Base-by-base conservation (phyloP, 2,113 vertebrate genomes). In the Atherinomorus stipes region DNA sequence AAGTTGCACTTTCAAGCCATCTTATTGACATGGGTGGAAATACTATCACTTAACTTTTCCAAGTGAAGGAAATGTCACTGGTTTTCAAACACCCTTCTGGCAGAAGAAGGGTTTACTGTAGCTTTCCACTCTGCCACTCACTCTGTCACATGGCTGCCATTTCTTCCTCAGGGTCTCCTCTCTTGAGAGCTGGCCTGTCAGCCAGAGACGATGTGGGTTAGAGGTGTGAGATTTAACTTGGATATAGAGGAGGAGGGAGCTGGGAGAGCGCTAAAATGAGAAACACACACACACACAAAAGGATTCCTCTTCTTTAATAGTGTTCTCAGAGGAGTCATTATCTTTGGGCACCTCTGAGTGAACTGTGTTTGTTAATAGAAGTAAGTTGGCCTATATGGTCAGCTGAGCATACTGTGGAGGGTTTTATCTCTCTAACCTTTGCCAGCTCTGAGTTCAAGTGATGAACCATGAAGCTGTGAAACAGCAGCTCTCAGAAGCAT, bases 51-150 rank as follows among this genome's bases (percentile, higher is more conserved):
- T 18, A 37, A 22, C 28, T 58, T 85, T 63, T 77, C 34, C 59
- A 23, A 26, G 56, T 56, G 68, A 42, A 37, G 37, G 40, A 69
- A 67, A 71, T 45, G 57, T 71, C 31, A 58, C 40, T 51, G 62
- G 34, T 59, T 80, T 85, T 80, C 64, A 72, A 83, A 49, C 74
- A 22, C 21, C 47, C 75, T 67, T 34, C 69, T 80, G 79, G 77
- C 83, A 76, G 63, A 70, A 64, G 62, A 78, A 81, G 70, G 77
- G 76, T 74, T 47, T 69, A 58, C 53, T 34, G 64, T 71, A 80
- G 70, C 77, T 86, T 86, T 90, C 78, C 76, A 71, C 71, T 85
- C 86, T 81, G 85, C 80, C 90, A 87, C 82, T 87, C 86, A 81
- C 62, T 69, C 57, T 89, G 89, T 89, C 85, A 86, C 83, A 74